phyloP scores from a whole-genome alignment of 2,113 vertebrate genomes.

The Actinemys pallida region DNA sequence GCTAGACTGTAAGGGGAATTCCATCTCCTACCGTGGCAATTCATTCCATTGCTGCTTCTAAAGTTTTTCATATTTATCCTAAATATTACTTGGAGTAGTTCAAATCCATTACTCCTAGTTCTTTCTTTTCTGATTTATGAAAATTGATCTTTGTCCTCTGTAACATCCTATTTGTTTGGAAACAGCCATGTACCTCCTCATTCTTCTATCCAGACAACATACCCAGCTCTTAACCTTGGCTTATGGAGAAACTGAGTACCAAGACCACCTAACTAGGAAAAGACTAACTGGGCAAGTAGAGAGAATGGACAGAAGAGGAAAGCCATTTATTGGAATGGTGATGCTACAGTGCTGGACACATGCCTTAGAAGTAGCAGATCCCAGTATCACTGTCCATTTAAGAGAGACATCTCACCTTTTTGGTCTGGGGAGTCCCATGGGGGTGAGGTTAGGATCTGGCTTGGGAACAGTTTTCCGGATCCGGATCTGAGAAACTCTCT shows the following conservation, averaged over 20 bases:
- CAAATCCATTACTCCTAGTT: neutral
- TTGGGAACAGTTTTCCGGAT: conserved; percentile 92
- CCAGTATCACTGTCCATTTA: neutral
- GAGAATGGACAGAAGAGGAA: neutral
- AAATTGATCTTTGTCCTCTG: neutral
- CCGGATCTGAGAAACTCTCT: conserved; percentile 93
- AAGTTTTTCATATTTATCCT: neutral
- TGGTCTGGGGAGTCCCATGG: conserved; percentile 95
- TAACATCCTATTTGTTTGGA: neutral
- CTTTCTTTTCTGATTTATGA: neutral
- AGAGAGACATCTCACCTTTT: conserved; percentile 87
- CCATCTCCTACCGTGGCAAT: neutral
- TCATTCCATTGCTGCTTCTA: neutral
- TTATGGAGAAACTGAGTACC: neutral
- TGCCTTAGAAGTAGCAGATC: neutral
- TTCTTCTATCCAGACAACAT: neutral
- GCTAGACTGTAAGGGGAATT: neutral
- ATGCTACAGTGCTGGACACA: neutral
- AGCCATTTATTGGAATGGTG: neutral
- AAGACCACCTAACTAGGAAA: neutral
- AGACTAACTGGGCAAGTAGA: neutral
- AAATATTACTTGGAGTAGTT: neutral
- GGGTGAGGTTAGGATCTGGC: conserved; percentile 91
- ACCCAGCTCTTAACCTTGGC: neutral
- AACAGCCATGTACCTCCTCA: neutral